Conservation (phyloP, 37 sponge, comb jelly and placozoan species). For the Mnemiopsis leidyi region DNA sequence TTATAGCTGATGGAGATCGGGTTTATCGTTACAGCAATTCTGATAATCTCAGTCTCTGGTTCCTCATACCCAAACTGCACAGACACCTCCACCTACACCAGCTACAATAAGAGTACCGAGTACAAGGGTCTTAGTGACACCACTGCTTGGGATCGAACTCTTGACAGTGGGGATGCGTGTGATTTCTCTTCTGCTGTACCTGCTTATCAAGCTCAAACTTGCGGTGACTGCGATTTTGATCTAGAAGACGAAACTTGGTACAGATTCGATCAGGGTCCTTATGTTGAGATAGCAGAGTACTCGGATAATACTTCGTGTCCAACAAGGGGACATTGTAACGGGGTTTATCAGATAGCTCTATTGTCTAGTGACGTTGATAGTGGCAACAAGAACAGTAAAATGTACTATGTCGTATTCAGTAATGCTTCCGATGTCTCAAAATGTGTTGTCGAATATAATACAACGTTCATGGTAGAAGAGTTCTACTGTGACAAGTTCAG, state of each 20-base stretch:
- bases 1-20: not conserved
- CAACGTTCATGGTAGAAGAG: not conserved
- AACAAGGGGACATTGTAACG: not conserved
- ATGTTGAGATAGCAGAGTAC: not conserved
- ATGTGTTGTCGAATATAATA: not conserved
- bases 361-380: not conserved
- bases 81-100: constrained; percentile 4
- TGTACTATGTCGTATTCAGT: not conserved
- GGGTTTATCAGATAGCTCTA: not conserved
- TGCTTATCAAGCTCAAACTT: not conserved
- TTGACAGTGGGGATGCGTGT: not conserved
- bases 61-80: not conserved
- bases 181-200: not conserved
- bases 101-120: not conserved
- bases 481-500: constrained; percentile 17
- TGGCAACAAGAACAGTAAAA: not conserved
- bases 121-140: constrained; percentile 4
- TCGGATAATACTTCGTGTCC: not conserved
- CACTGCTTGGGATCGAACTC: not conserved
- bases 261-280: not conserved
- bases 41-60: not conserved
- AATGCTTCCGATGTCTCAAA: not conserved
- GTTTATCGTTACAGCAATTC: not conserved
- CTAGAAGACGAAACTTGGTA: not conserved
- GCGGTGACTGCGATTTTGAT: constrained; percentile 44